Base-by-base conservation (phyloP, 2,113 vertebrate species). In the Lasiurus borealis region DNA sequence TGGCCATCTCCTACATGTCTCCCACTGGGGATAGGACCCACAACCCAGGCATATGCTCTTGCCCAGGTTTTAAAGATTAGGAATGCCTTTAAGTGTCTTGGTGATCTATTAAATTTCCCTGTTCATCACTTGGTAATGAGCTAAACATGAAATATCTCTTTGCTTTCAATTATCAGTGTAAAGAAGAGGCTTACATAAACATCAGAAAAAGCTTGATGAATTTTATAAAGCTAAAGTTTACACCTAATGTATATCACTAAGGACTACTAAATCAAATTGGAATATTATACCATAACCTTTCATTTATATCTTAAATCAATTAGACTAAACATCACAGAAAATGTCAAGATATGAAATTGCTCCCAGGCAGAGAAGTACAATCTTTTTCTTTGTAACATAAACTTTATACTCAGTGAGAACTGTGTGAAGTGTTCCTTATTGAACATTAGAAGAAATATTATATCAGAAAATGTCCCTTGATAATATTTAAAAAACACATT, bases 161-260 rank as follows among this genome's bases (percentile, higher is more conserved):
- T 75, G 75, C 1, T 72, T 85, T 90, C 90, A 75, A 69, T 68
- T 44, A 6, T 19, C 36, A 73, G 8, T 44, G 2, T 85, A 48
- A 90, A 73, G 48, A 44, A 15, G 36, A 93, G 50, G 78, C 9
- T 57, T 85, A 86, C 50, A 25, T 2, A 69, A 86, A 76, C 15
- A 75, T 36, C 73, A 89, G 48, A 54, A 1, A 69, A 68, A 76
- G 4, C 14, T 75, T 89, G 34, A 93, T 29, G 50, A 90, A 50
- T 90, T 86, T 93, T 75, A 2, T 48, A 81, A 68, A 69, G 90
- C 5, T 75, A 75, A 81, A 59, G 14, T 68, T 80, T 85, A 90
- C 23, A 82, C 1, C 14, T 34, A 85, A 46, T 8, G 6, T 54
- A 59, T 18, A 68, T 73, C 36, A 69, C 1, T n/a, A 90, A 86